Base-by-base conservation (phyloP, 2,113 vertebrate species). In the Paradoxurus hermaphroditus region DNA sequence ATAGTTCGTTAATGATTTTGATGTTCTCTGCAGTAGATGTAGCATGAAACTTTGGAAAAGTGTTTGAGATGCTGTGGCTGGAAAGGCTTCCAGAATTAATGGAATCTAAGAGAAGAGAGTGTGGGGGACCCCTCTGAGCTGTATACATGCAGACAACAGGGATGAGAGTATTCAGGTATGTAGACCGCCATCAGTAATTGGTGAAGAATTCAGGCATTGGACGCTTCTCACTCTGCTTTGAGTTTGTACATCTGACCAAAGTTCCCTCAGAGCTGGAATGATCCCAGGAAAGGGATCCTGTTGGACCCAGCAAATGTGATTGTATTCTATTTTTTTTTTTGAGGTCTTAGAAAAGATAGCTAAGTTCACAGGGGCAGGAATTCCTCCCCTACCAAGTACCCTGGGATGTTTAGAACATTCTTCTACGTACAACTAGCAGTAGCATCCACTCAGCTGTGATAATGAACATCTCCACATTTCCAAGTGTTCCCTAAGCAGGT, bases 141-240 rank as follows among this genome's bases (percentile, higher is more conserved):
- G 1, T 1, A 10, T 3, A 15, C 53, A 7, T 8, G 2, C 25
- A 11, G 6, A 0, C 67, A 5, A 3, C 27, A 7, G 39, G n/a
- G 15, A 15, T 0, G 7, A 51, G 18, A 13, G 12, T 3, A 3
- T n/a, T 11, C 29, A 3, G 5, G 59, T 23, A 1, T n/a, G 29
- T 8, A 1, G 31, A 25, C 41, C 18, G 3, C 11, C 21, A 1
- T 3, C 23, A 12, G 23, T 1, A 29, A 21, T 12, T 19, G n/a
- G 67, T 0, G 34, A 51, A 39, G 15, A 29, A 36, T 7, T 13
- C 41, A 2, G 23, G 12, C 3, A 21, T 4, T 4, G 34, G 31
- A 36, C 0, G 1, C 7, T n/a, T 36, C 51, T 39, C 34, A 3
- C 16, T 46, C 4, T 4, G 31, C 5, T 72, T n/a, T n/a, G 63